A percentile compares a stretch with the other conserved stretches of the same genome.
Evolutionary conservation across 1,140 invertebrate species (phyloP).

Genomic region (Zaprionus capensis): DNA sequence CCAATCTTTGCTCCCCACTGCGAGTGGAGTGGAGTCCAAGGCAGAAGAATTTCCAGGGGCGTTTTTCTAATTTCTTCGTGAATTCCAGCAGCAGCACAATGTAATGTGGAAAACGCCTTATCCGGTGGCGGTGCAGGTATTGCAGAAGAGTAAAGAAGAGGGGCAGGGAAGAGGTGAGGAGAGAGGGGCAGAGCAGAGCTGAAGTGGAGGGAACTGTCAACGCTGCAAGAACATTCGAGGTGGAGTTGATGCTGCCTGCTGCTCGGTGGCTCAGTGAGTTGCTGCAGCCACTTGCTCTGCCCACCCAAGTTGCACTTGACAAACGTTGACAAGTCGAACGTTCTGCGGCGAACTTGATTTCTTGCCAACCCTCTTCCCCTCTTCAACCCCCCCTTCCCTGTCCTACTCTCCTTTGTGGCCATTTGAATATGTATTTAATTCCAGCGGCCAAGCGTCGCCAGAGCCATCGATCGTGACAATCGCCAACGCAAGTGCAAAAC

Average conservation of each 20-base stretch:
- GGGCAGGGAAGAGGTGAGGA: background rate
- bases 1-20: conserved; percentile 52
- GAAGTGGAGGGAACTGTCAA: conserved; percentile 53
- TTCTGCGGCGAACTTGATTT: conserved; percentile 67
- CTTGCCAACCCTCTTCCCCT: background rate
- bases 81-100: conserved; percentile 47
- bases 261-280: background rate
- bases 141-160: background rate
- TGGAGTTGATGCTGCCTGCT: conserved; percentile 10
- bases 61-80: conserved; percentile 76
- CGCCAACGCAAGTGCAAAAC: conserved; percentile 82
- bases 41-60: conserved; percentile 76
- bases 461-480: conserved; percentile 76
- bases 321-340: conserved; percentile 63
- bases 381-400: background rate
- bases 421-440: conserved; percentile 78
- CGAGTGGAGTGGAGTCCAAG: conserved; percentile 14
- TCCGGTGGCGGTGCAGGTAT: conserved; percentile 54
- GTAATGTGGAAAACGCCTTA: conserved; percentile 81
- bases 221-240: conserved; percentile 25
- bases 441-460: conserved; percentile 64
- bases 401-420: background rate
- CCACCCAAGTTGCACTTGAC: conserved; percentile 77
- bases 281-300: conserved; percentile 27
- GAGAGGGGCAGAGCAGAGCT: background rate